Evolutionary conservation across 2,113 vertebrate species (phyloP), one percentile per base, ranked within the genome.

Genomic region (Monopterus albus): DNA sequence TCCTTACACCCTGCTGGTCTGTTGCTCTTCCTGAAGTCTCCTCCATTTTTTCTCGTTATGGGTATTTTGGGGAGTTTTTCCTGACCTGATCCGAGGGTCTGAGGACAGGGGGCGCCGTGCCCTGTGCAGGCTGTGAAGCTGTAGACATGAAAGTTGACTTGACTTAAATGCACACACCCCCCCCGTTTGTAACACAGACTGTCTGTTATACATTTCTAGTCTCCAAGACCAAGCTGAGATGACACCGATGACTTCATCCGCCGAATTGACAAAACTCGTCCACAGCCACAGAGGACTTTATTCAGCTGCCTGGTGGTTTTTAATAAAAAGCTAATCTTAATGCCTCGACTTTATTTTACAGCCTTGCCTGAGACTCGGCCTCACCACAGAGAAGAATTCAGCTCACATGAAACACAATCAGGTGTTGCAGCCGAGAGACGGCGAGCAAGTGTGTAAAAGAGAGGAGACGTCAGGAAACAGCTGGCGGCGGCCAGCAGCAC

Each of bases 331-430:
- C 6, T 6, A 12, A 10, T 36, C 25, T 38, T 35, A 4, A 0
- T 1, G 0, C 10, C 38, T 38, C 7, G 26, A 42, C 35, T 57
- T 35, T 12, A 20, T 1, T 28, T 26, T 15, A 9, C 63, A 18
- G 53, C 13, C 20, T 55, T 31, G 29, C 7, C 6, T 29, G 40
- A 0, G 52, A 52, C 57, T 39, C 20, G 4, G 4, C 45, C 58
- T 60, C 65, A 77, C 79, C 58, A 31, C 13, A 0, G n/a, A 75
- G 25, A 66, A 31, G 59, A 76, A 70, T 58, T 46, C 23, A 63
- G 66, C 61, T 17, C 78, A 56, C 49, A 3, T 55, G 58, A 76
- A 75, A 78, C 51, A 40, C 47, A 57, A 82, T 28, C 72, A 25
- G 66, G 60, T 43, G 74, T 6, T 61, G 17, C 13, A 25, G 67